Evolutionary conservation across 2,888 invertebrate species (phyloP).

Genomic region (Orchesella flavescens): DNA sequence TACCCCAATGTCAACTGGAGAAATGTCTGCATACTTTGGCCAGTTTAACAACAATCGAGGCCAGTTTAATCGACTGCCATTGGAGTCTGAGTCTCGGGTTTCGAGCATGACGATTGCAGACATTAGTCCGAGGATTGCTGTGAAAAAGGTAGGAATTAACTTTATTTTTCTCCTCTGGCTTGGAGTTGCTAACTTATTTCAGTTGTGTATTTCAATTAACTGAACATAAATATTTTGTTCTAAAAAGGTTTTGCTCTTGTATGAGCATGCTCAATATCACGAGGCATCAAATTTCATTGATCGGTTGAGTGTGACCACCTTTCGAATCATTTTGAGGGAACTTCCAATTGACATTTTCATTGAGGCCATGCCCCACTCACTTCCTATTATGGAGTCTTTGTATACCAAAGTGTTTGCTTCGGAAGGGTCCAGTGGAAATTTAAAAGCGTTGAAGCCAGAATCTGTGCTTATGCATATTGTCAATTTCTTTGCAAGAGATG

Average conservation of each 20-base stretch:
- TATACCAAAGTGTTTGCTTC: constrained; percentile 77
- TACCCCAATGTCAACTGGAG: constrained; percentile 41
- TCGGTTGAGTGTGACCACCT: constrained; percentile 85
- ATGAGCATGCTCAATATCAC: constrained; percentile 91
- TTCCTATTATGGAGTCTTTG: constrained; percentile 89
- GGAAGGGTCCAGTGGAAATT: constrained; percentile 74
- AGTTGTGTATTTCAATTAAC: constrained; percentile 6
- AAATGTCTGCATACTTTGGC: constrained; percentile 53
- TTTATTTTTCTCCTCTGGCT: not conserved
- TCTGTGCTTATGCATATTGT: constrained; percentile 90
- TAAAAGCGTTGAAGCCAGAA: constrained; percentile 79
- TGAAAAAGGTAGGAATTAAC: constrained; percentile 73
- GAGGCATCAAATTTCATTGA: constrained; percentile 90
- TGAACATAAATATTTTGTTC: no score
- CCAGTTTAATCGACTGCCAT: constrained; percentile 61
- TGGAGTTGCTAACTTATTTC: not conserved
- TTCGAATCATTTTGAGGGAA: constrained; percentile 80
- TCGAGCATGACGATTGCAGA: constrained; percentile 74
- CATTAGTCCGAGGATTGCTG: constrained; percentile 76
- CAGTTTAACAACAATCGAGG: constrained; percentile 49
- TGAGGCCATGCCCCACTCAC: constrained; percentile 91
- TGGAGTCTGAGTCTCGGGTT: constrained; percentile 71
- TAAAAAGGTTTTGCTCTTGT: constrained; percentile 81
- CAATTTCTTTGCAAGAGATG: constrained; percentile 78
- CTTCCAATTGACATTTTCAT: constrained; percentile 89